phyloP scores from a whole-genome alignment of 2,797 vertebrate species.

The Sternarchorhynchus goeldii region DNA sequence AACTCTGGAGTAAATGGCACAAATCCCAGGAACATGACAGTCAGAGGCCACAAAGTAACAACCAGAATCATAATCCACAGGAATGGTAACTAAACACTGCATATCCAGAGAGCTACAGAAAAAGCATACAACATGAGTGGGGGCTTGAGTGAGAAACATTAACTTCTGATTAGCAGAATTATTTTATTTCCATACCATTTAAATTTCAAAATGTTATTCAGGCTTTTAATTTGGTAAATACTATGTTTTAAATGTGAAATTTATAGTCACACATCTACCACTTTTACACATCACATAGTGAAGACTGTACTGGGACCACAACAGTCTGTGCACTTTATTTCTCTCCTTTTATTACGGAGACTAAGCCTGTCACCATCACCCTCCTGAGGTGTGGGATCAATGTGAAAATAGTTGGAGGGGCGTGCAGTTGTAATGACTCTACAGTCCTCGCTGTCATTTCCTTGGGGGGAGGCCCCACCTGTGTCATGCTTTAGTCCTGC shows the following conservation, averaged over 20 bases:
- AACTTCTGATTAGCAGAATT: no score
- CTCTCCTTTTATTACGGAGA: conserved; percentile 60
- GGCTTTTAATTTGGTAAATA: background rate
- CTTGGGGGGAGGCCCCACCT: conserved; percentile 33
- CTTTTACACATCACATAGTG: background rate
- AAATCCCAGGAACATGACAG: no score
- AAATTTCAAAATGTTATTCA: background rate
- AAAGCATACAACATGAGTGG: no score
- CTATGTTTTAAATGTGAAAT: background rate
- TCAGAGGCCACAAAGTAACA: no score
- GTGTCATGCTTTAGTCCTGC: conserved; percentile 34
- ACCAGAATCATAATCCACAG: no score
- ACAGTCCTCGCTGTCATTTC: conserved; percentile 39
- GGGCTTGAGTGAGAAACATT: no score
- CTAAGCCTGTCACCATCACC: conserved; percentile 54
- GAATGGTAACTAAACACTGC: no score
- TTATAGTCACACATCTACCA: background rate
- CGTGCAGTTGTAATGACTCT: conserved; percentile 46
- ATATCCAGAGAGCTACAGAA: no score
- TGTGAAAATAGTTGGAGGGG: conserved; percentile 48
- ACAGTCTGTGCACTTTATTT: conserved; percentile 31
- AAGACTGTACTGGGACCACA: conserved; percentile 15
- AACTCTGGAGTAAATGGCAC: no score
- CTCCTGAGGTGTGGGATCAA: conserved; percentile 41
- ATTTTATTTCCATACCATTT: background rate